Conservation (phyloP, 92 coral and sea anemone genomes). For the Isaurus tuberculatus region DNA sequence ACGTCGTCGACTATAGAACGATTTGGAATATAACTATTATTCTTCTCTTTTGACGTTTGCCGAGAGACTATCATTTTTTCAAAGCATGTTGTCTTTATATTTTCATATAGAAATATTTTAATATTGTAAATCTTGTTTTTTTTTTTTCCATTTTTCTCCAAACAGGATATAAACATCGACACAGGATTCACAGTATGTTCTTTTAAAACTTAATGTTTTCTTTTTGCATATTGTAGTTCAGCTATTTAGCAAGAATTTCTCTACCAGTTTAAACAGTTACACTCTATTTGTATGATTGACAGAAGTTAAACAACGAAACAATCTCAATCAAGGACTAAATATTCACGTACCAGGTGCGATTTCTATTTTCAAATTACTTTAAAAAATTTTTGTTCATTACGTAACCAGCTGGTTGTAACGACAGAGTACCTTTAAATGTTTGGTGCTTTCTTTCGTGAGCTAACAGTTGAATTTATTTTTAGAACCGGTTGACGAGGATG, state of each 20-base stretch:
- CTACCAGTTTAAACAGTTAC: neutral
- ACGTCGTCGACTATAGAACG: too few relatives aligned
- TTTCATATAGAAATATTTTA: too few relatives aligned
- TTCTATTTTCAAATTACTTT: neutral
- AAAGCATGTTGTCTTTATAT: too few relatives aligned
- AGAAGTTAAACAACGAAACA: constrained; percentile 42
- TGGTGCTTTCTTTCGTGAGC: neutral
- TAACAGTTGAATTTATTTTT: neutral
- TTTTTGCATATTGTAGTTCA: neutral
- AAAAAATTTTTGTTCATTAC: neutral
- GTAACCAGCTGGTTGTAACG: neutral
- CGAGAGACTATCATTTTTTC: too few relatives aligned
- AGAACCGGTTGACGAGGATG: constrained; percentile 36
- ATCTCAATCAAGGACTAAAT: constrained; percentile 71
- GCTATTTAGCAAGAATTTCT: too few relatives aligned
- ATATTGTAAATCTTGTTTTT: neutral
- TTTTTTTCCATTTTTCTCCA: neutral
- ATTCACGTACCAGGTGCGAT: constrained; percentile 81
- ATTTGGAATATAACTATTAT: too few relatives aligned
- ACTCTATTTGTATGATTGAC: neutral
- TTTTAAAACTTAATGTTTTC: neutral
- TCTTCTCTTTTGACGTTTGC: too few relatives aligned
- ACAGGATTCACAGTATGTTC: constrained; percentile 34
- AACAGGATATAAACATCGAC: constrained; percentile 34
- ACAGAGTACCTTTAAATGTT: neutral